Base-by-base conservation (phyloP, 2,888 invertebrate species). In the Cephus pygmeus region DNA sequence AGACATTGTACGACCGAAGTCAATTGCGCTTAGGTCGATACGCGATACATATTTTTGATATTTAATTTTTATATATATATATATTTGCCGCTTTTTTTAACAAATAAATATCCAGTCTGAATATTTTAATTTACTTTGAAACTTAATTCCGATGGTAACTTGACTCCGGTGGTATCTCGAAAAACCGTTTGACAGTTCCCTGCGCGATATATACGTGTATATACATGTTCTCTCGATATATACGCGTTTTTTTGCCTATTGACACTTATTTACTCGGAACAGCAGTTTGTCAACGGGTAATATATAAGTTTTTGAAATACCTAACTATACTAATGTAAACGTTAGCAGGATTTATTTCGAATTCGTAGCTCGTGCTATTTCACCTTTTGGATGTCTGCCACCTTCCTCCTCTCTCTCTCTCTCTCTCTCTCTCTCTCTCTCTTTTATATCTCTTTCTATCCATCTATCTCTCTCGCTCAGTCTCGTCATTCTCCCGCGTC, bases 371-470 rank as follows among this genome's bases (percentile, higher is more conserved):
- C 77, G 77, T 77, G 79, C 79, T 81, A 82, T 81, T 81, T 79
- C 79, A 83, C 78, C 76, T 81, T 78, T 80, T 83, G 83, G 84
- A 84, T 76, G 74, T 76, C 40, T 83, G 83, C 84, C 83, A 84
- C 79, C 79, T 75, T 75, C 71, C 36, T 69, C 9, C n/a, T n/a
- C n/a, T 76, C 36, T 73, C 73, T 75, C 74, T 69, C 77, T 75
- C 35, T 76, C 79, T 81, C 77, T 75, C 73, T 69, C 73, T 81
- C 79, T 81, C 73, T 75, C 73, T 69, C 75, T 78, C 78, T 75
- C 69, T 75, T 73, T 79, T 77, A 40, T 76, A 69, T 73, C 80
- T 78, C 69, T 79, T 30, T 12, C 35, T 69, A 69, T 75, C 34
- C 79, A 69, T 76, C 40, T 69, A 73, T 75, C 75, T 73, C 77